Base-by-base conservation (phyloP, 2,797 vertebrate species). In the Coluber constrictor region DNA sequence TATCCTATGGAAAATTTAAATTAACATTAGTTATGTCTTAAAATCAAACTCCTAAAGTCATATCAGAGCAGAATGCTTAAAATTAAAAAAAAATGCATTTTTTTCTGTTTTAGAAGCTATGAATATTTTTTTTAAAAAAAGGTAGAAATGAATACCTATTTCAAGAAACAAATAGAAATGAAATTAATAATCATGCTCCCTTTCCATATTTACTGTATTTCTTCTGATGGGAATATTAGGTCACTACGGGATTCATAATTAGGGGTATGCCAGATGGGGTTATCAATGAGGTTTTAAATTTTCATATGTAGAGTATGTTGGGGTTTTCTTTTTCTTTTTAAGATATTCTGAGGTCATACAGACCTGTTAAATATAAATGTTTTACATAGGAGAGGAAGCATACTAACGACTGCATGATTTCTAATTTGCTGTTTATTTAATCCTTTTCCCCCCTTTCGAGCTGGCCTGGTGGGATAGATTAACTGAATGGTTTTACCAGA, bases 211-310 rank as follows among this genome's bases (percentile, higher is more conserved):
- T 97, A 95, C 95, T 96, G 94, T 96, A 96, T 96, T 95, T 93
- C 94, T 97, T 97, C 97, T 97, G 95, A 97, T 97, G 96, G 97
- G 96, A 97, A 96, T 96, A 96, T 97, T 97, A 94, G 95, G 96
- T 74, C 95, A 96, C 94, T 95, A 97, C 96, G 96, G 97, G 96
- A 96, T 96, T 97, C 96, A 96, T 97, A 97, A 98, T 97, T 97
- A 97, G 97, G 96, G 97, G 92, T 92, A 96, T 94, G 96, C 97
- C 97, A 97, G 97, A 97, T 97, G 97, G 97, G 37, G 96, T 97
- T 96, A 98, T 97, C 97, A 97, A 97, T 97, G 97, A 97, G 96
- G 96, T 96, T 97, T 97, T 96, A 97, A 97, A 97, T 96, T 97
- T 98, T 97, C 97, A 97, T 97, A 96, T 3, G 70, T 95, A 95